Evolutionary conservation across 1,140 invertebrate species (phyloP).

Genomic region (Drosophila lini): DNA sequence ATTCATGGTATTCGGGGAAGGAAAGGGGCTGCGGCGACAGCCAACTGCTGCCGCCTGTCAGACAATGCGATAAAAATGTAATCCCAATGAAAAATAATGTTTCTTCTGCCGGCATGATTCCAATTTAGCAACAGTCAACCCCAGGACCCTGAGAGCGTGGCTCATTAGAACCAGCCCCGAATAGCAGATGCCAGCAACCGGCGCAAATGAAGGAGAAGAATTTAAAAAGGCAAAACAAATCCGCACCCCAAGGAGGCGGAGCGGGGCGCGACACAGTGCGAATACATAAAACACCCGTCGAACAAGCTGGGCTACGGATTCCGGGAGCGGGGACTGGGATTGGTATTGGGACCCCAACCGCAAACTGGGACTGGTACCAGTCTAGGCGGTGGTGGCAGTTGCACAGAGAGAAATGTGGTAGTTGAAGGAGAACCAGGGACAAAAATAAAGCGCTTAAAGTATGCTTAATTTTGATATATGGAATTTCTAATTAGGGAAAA

Average conservation of each 20-base stretch:
- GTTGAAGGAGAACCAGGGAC: not conserved
- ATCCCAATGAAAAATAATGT: slow-evolving; percentile 84
- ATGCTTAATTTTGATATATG: no score
- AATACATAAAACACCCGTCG: slow-evolving; percentile 78
- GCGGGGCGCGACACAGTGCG: slow-evolving; percentile 58
- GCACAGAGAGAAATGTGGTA: not conserved
- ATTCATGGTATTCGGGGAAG: slow-evolving; percentile 25
- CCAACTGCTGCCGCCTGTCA: slow-evolving; percentile 79
- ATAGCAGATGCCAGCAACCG: slow-evolving; percentile 51
- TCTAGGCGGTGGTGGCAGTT: slow-evolving; percentile 16
- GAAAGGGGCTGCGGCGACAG: slow-evolving; percentile 43
- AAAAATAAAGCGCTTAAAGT: not conserved
- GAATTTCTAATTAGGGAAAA: no score
- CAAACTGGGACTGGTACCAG: slow-evolving; percentile 41
- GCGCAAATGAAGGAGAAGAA: slow-evolving; percentile 83
- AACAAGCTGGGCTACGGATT: slow-evolving; percentile 39
- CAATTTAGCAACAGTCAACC: slow-evolving; percentile 73
- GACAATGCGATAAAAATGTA: slow-evolving; percentile 82
- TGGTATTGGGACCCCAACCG: slow-evolving; percentile 45
- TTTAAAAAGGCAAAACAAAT: slow-evolving; percentile 84
- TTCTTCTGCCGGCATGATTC: slow-evolving; percentile 71
- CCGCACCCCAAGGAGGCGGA: slow-evolving; percentile 40
- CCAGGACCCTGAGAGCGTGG: slow-evolving; percentile 36
- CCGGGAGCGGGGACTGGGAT: not conserved
- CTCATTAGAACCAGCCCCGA: slow-evolving; percentile 62